phyloP scores from a whole-genome alignment of 1,140 invertebrate genomes.

The Calephelis nemesis region DNA sequence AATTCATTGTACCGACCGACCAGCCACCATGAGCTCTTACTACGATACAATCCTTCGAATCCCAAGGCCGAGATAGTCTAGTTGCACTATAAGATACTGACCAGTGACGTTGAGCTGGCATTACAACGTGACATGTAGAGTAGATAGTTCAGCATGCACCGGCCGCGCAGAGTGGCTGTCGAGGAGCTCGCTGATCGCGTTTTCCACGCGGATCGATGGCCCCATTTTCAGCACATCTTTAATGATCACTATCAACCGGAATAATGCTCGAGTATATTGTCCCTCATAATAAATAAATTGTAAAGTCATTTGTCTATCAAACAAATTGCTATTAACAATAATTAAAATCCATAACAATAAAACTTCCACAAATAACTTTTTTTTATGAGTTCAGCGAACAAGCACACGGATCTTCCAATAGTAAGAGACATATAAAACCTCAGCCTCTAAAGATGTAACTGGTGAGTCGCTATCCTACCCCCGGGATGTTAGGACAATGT shows the following conservation, averaged over 20 bases:
- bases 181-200: conserved; percentile 7
- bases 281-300: too few species aligned
- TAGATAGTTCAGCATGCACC: not conserved
- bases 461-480: too few species aligned
- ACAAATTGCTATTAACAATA: too few species aligned
- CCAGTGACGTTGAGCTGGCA: not conserved
- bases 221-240: conserved; percentile 17
- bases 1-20: conserved; percentile 29
- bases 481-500: too few species aligned
- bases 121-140: too few species aligned
- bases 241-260: conserved; percentile 7
- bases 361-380: too few species aligned
- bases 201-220: conserved; percentile 6
- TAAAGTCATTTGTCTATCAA: too few species aligned
- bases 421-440: too few species aligned
- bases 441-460: too few species aligned
- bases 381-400: too few species aligned
- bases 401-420: too few species aligned
- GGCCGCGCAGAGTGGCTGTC: not conserved
- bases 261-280: not conserved
- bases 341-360: too few species aligned
- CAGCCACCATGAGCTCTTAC: not conserved
- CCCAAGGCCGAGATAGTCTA: not conserved
- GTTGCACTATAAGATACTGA: not conserved
- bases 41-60: not conserved